Base-by-base conservation (phyloP, 2,113 vertebrate genomes). In the Chascanopsetta lugubris region DNA sequence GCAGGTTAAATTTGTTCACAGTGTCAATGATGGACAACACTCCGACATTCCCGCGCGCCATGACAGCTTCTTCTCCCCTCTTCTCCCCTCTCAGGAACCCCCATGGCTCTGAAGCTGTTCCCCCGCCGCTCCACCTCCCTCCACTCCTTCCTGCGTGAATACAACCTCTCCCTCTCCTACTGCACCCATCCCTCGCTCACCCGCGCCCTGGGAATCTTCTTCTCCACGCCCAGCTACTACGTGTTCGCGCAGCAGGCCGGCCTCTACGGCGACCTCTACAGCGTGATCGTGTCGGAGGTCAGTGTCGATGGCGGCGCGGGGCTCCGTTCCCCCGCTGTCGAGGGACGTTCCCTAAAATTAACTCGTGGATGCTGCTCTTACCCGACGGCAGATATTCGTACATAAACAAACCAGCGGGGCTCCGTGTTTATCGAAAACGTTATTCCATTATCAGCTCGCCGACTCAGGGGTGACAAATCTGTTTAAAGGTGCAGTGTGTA, bases 91-190 rank as follows among this genome's bases (percentile, higher is more conserved):
- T 53, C 85, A 96, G 96, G 96, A 61, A 94, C 92, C 0, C 87
- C 91, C 0, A 93, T 97, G 90, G 96, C 95, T 2, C 90, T 97
- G 79, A 97, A 97, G 90, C 91, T 97, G 61, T 93, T 96, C 69
- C 91, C 91, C 0, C 93, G 93, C 11, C 63, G 86, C 65, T 88
- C 84, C 0, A 95, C 94, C 1, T 85, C 88, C 1, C 91, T 92
- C 9, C 67, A 81, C 46, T 92, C 93, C 0, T 97, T 97, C 81
- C 90, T 97, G 72, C 87, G 95, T 12, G 96, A 97, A 84, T 97
- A 96, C 75, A 95, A 94, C 10, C 91, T 97, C 22, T 94, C 95
- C 1, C 91, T 95, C 21, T 94, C 93, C 0, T 94, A 94, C 64
- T 95, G 95, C 27, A 90, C 93, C 0, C 95, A 97, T 1, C 92